These are phyloP conservation scores for Drosophila mimetica DNA, from an alignment of 2,888 invertebrate species.

Conservation along the genomic window DNA sequence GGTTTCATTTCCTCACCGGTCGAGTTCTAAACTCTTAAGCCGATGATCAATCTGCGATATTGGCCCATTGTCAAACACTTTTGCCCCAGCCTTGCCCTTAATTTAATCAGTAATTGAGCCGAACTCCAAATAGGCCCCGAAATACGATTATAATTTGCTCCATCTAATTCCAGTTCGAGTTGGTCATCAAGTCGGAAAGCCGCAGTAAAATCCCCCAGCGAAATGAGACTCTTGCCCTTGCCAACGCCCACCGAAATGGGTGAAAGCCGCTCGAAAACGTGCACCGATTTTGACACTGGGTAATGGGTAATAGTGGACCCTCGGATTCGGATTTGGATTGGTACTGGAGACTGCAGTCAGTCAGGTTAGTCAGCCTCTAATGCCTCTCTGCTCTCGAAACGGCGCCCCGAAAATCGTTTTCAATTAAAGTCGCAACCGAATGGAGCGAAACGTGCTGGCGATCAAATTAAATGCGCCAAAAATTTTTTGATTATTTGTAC, in stretches of 20 bases:
- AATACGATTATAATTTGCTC: conserved; percentile 35
- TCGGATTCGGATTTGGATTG: conserved; percentile 1
- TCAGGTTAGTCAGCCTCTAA: conserved; percentile 16
- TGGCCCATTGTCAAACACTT: conserved; percentile 38
- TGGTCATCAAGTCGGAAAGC: conserved; percentile 38
- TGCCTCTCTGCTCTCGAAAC: conserved; percentile 17
- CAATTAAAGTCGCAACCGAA: conserved; percentile 49
- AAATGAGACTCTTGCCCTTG: conserved; percentile 49
- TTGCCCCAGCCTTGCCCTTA: conserved; percentile 29
- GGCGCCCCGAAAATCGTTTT: conserved; percentile 58
- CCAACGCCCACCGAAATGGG: conserved; percentile 69
- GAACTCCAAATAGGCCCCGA: conserved; percentile 6
- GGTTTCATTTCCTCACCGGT: conserved; percentile 19
- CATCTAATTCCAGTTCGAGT: conserved; percentile 26
- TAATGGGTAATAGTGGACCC: conserved; percentile 10
- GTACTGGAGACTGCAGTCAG: conserved; percentile 49
- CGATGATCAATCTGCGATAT: conserved; percentile 25
- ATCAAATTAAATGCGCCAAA: conserved; percentile 76
- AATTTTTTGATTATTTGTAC: conserved; percentile 76
- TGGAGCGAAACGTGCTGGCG: conserved; percentile 71
- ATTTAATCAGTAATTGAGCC: conserved; percentile 26
- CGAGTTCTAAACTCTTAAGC: conserved; percentile 4
- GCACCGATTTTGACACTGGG: conserved; percentile 71
- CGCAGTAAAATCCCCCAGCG: conserved; percentile 36
- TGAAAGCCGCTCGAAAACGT: conserved; percentile 71